phyloP scores from a whole-genome alignment of 2,797 vertebrate genomes.

The Gymnothorax reevesii region DNA sequence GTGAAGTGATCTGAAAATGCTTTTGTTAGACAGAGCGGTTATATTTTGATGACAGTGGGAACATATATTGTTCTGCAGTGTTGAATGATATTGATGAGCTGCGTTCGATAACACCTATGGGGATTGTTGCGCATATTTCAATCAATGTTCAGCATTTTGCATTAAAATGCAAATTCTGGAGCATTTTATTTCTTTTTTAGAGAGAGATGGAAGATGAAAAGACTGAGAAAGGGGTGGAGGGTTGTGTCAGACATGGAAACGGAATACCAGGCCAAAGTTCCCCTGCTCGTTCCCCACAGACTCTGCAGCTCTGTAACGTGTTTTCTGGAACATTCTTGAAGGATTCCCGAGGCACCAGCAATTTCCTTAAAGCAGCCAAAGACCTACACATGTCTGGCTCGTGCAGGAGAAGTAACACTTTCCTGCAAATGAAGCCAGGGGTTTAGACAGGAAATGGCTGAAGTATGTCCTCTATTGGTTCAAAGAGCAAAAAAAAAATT shows the following conservation, averaged over 20 bases:
- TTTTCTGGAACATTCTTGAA: constrained; percentile 12
- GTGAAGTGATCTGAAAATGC: not conserved
- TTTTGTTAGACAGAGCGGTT: not conserved
- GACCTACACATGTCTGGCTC: not conserved
- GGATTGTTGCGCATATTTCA: not conserved
- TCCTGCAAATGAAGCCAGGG: not conserved
- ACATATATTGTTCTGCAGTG: not conserved
- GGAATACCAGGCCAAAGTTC: not conserved
- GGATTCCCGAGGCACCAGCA: constrained; percentile 13
- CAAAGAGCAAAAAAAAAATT: not conserved
- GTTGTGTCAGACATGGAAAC: constrained; percentile 19
- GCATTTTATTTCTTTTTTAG: no score
- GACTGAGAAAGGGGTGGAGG: not conserved
- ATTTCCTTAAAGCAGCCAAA: constrained; percentile 15
- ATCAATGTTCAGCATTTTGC: not conserved
- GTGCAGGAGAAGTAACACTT: not conserved
- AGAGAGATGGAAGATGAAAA: no score
- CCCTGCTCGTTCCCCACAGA: constrained; percentile 9
- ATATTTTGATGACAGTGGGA: no score
- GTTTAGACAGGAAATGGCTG: not conserved
- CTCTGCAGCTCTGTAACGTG: constrained; percentile 18
- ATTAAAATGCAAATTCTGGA: not conserved
- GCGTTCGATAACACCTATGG: not conserved
- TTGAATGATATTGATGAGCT: not conserved
- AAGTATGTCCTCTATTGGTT: not conserved